Conservation (phyloP, 2,888 invertebrate genomes). For the Sicus ferrugineus region DNA sequence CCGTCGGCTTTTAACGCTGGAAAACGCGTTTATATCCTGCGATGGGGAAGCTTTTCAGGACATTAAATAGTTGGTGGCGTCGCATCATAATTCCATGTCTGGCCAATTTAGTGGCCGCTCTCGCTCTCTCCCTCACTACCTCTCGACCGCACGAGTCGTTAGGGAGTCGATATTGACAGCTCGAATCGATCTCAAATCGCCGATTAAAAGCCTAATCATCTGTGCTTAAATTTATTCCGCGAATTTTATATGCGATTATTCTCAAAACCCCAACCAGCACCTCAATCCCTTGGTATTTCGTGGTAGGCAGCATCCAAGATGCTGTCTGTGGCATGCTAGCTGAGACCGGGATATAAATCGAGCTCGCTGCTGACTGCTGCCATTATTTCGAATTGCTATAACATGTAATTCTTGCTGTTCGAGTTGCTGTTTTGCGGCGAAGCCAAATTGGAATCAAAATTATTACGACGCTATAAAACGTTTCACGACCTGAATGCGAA, state of each 20-base stretch:
- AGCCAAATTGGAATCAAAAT: constrained; percentile 32
- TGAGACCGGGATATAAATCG: too few relatives aligned
- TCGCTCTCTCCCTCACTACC: too few relatives aligned
- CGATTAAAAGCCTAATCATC: not conserved
- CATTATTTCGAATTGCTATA: constrained; percentile 19
- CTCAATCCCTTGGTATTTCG: not conserved
- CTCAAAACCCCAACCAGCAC: not conserved
- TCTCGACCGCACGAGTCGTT: too few relatives aligned
- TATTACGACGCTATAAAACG: constrained; percentile 11
- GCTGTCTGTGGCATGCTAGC: not conserved
- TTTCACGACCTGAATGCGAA: too few relatives aligned
- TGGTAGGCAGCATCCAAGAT: not conserved
- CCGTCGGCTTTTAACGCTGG: too few relatives aligned
- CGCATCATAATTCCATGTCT: too few relatives aligned
- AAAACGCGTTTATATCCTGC: constrained; percentile 2
- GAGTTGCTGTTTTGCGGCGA: constrained; percentile 16
- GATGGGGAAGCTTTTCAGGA: not conserved
- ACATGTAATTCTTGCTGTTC: constrained; percentile 24
- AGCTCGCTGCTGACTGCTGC: not conserved
- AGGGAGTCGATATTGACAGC: too few relatives aligned
- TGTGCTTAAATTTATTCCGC: constrained; percentile 16
- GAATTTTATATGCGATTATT: constrained; percentile 17
- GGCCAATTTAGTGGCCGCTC: too few relatives aligned
- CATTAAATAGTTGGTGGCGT: too few relatives aligned
- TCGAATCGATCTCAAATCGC: not conserved